phyloP scores from a whole-genome alignment of 2,113 vertebrate genomes.

The Corydoras maculifer region DNA sequence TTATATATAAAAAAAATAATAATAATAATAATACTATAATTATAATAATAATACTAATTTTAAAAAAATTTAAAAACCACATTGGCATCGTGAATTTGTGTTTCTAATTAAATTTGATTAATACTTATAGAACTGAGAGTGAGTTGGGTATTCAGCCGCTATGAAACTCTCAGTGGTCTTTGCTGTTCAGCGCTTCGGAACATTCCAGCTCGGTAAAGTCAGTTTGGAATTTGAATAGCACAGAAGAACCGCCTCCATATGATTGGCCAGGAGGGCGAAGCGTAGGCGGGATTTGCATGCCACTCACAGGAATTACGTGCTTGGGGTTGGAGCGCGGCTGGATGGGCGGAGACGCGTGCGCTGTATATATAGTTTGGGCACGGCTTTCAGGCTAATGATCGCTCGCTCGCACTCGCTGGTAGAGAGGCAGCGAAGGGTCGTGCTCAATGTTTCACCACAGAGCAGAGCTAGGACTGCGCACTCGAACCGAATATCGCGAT shows the following conservation, averaged over 20 bases:
- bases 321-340: slow-evolving; percentile 45
- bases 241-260: slow-evolving; percentile 64
- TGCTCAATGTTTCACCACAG: slow-evolving; percentile 60
- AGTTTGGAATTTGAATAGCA: slow-evolving; percentile 71
- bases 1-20: too few species aligned
- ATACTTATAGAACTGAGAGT: neutral
- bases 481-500: slow-evolving; percentile 43
- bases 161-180: slow-evolving; percentile 5
- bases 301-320: slow-evolving; percentile 50
- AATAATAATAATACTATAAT: too few species aligned
- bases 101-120: neutral
- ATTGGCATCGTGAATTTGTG: neutral
- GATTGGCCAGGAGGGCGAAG: slow-evolving; percentile 65
- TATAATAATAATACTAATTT: too few species aligned
- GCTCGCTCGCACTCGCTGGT: slow-evolving; percentile 62
- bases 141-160: neutral
- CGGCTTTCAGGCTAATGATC: slow-evolving; percentile 64
- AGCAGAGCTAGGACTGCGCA: slow-evolving; percentile 53
- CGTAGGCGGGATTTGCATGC: slow-evolving; percentile 53
- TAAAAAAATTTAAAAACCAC: too few species aligned
- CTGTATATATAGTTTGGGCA: slow-evolving; percentile 64
- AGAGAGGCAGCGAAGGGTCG: slow-evolving; percentile 35
- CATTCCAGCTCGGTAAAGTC: slow-evolving; percentile 67
- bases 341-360: slow-evolving; percentile 49
- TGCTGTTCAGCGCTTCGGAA: slow-evolving; percentile 53